Base-by-base conservation (phyloP, 1,140 invertebrate species). In the Chionoecetes opilio region DNA sequence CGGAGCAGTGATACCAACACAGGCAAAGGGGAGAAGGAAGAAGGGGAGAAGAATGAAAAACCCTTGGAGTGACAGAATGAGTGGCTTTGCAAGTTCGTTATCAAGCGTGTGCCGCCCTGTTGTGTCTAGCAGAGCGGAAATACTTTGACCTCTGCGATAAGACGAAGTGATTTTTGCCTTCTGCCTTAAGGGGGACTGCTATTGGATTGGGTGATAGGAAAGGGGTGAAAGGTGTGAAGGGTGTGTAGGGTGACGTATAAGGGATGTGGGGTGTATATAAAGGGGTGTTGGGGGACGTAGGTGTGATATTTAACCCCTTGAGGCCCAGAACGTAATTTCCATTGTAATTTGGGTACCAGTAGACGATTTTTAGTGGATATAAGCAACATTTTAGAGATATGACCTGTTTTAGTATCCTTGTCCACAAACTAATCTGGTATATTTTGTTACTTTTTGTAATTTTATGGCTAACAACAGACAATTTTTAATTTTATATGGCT, bases 1-100 rank as follows among this genome's bases (percentile, higher is more conserved):
- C 86, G 21, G 46, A 75, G 3, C 92, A 88, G 86, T 88, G 86
- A 89, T 93, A 93, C 93, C 93, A 93, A 93, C 88, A 86, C n/a
- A 26, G 26, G 63, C 63, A 1, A n/a, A 21, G 63, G 63, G 21
- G n/a, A 21, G 53, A 21, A 63, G 53, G 63, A 75, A 21, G 63
- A 75, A 5, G 8, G 63, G 63, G 1, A 17, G 63, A 6, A 17
- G 38, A 35, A 93, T 86, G n/a, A n/a, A 93, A 86, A 93, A 38
- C 34, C 41, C 53, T 41, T 93, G 31, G 37, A 84, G 92, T 85
- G 92, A 38, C 37, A 35, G 38, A 63, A 75, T 46, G 1, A 91
- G 46, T 75, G 32, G 21, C 5, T 75, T 5, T 75, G 63, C 6
- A n/a, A n/a, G 11, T 75, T 11, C 14, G 21, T 0, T 32, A 75